Conservation (phyloP, 2,113 vertebrate species). For the Nansenia antarctica region DNA sequence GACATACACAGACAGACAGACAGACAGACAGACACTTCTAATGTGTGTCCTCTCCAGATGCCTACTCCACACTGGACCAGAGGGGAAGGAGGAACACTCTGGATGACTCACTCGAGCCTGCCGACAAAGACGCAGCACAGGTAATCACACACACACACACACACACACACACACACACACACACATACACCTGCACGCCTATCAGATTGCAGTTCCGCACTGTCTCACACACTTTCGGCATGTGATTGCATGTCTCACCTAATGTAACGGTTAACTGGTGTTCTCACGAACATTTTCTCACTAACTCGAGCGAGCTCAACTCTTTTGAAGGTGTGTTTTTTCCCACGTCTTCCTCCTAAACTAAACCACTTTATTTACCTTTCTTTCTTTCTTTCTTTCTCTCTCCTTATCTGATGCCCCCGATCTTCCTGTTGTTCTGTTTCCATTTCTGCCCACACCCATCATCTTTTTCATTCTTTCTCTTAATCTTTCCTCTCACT, state of each 20-base stretch:
- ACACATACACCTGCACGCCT: no score
- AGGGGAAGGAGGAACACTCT: slow-evolving; percentile 87
- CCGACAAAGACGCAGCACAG: slow-evolving; percentile 84
- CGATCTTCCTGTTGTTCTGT: not conserved
- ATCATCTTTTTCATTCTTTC: slow-evolving; percentile 1
- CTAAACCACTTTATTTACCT: slow-evolving; percentile 36
- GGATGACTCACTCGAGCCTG: slow-evolving; percentile 84
- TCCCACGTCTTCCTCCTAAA: slow-evolving; percentile 13
- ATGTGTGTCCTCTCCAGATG: slow-evolving; percentile 64
- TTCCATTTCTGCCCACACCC: not conserved
- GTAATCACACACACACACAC: slow-evolving; percentile 50
- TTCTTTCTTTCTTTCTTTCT: not conserved
- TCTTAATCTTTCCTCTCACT: not conserved
- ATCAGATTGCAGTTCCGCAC: no score
- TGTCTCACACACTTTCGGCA: slow-evolving; percentile 30
- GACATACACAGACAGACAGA: not conserved
- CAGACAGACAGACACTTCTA: slow-evolving; percentile 26
- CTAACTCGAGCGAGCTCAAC: no score
- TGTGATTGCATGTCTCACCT: slow-evolving; percentile 48
- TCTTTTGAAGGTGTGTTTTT: not conserved
- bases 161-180: not conserved
- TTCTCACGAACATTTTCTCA: slow-evolving; percentile 32
- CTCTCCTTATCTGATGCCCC: slow-evolving; percentile 2
- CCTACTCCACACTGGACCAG: slow-evolving; percentile 89
- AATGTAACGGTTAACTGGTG: slow-evolving; percentile 13